phyloP scores from a whole-genome alignment of 2,797 vertebrate genomes.

The Phyllotis vaccarum region DNA sequence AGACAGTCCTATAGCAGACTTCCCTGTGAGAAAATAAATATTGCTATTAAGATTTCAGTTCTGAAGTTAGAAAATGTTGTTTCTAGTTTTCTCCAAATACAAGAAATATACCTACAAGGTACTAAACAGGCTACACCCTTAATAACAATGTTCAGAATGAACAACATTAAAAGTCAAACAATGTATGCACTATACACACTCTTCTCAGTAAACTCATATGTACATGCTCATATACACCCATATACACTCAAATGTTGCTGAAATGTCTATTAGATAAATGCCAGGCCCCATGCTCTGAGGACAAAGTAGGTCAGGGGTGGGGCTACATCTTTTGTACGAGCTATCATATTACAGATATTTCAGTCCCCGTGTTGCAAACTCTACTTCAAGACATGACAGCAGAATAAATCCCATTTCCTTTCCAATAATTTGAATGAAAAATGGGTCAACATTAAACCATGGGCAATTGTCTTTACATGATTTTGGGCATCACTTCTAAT shows the following conservation, averaged over 20 bases:
- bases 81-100: not conserved
- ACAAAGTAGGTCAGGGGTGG: fast-evolving
- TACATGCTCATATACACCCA: not conserved
- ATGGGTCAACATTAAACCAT: slow-evolving; percentile 31
- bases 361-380: not conserved
- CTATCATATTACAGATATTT: not conserved
- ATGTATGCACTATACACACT: not conserved
- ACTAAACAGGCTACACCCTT: not conserved
- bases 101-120: not conserved
- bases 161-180: not conserved
- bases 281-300: not conserved
- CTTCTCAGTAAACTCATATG: not conserved
- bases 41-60: not conserved
- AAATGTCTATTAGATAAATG: not conserved
- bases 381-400: slow-evolving; percentile 1
- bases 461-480: slow-evolving; percentile 61
- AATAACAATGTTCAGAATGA: not conserved
- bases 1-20: not conserved
- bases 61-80: not conserved
- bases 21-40: not conserved
- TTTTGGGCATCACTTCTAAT: slow-evolving; percentile 55
- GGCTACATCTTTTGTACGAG: not conserved
- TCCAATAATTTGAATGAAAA: slow-evolving; percentile 38
- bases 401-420: slow-evolving; percentile 38
- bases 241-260: not conserved